phyloP scores from a whole-genome alignment of 1,140 invertebrate species.

The Plectrocnemia conspersa region DNA sequence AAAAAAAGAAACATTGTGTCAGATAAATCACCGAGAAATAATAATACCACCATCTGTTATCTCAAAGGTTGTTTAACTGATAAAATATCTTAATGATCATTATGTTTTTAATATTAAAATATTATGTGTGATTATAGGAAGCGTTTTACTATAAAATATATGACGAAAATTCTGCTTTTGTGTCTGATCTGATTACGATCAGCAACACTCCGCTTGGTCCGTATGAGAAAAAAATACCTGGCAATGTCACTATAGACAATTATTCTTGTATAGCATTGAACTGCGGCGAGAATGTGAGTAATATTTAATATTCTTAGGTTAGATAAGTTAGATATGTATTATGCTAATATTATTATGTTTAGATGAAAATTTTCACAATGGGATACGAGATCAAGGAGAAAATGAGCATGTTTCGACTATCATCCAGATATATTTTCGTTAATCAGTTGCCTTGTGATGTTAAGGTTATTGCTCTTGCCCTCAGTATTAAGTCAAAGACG shows the following conservation, averaged over 20 bases:
- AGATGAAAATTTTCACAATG: constrained; percentile 24
- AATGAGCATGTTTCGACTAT: constrained; percentile 27
- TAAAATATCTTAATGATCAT: not conserved
- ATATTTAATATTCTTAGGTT: not conserved
- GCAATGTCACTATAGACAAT: constrained; percentile 1
- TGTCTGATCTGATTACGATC: constrained; percentile 6
- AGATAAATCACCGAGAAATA: constrained; percentile 14
- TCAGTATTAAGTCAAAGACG: no score
- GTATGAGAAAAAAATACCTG: constrained; percentile 13
- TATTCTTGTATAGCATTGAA: constrained; percentile 8
- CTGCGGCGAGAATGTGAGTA: constrained; percentile 12
- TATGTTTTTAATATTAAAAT: not conserved
- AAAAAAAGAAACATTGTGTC: constrained; percentile 16
- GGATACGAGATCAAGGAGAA: constrained; percentile 25
- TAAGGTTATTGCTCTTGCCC: no score
- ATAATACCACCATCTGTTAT: constrained; percentile 19
- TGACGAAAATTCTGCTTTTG: not conserved
- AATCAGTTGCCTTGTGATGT: constrained; percentile 24
- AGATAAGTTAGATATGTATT: constrained; percentile 11
- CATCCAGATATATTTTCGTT: constrained; percentile 22
- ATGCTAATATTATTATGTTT: constrained; percentile 13
- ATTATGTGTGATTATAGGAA: constrained; percentile 8
- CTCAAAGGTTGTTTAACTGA: constrained; percentile 1
- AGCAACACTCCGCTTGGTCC: constrained; percentile 1
- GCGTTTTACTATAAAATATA: not conserved